A percentile compares a stretch with the other conserved stretches of the same genome.
Conservation (phyloP, 2,113 vertebrate species). For the Ceuthmochares aereus region DNA sequence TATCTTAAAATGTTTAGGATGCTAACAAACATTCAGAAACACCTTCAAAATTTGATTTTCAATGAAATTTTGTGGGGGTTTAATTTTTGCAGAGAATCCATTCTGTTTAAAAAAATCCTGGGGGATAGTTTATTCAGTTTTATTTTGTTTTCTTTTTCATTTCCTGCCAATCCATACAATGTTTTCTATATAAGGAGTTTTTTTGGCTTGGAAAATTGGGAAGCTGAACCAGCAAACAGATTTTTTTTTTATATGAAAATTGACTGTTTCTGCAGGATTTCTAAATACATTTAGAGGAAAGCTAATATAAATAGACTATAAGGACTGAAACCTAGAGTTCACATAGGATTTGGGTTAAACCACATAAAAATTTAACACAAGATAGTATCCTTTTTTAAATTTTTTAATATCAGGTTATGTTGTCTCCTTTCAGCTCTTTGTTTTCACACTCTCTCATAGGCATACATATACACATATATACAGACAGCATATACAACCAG, state of each 20-base stretch:
- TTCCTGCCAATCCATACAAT: rapidly evolving
- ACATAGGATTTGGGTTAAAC: not conserved
- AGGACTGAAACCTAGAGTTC: not conserved
- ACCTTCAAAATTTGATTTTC: not conserved
- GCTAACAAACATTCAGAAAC: not conserved
- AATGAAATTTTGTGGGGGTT: not conserved
- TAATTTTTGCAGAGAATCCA: not conserved
- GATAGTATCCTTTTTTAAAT: rapidly evolving
- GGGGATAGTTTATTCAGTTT: rapidly evolving
- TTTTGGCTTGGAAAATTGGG: not conserved
- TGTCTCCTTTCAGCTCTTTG: rapidly evolving
- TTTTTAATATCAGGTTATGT: not conserved
- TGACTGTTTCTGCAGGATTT: not conserved
- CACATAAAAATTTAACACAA: not conserved
- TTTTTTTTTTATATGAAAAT: not conserved
- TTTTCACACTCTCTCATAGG: not conserved
- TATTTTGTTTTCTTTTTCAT: not conserved
- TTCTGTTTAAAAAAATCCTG: not conserved
- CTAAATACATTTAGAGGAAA: not conserved
- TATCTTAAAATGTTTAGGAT: not conserved
- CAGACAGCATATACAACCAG: not conserved
- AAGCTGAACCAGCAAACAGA: not conserved
- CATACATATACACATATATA: rapidly evolving
- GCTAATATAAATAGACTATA: not conserved
- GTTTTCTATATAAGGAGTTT: not conserved